Evolutionary conservation across 1,140 invertebrate genomes (phyloP), one percentile per base, ranked within the genome.

Genomic region (Papilio aristodemus): DNA sequence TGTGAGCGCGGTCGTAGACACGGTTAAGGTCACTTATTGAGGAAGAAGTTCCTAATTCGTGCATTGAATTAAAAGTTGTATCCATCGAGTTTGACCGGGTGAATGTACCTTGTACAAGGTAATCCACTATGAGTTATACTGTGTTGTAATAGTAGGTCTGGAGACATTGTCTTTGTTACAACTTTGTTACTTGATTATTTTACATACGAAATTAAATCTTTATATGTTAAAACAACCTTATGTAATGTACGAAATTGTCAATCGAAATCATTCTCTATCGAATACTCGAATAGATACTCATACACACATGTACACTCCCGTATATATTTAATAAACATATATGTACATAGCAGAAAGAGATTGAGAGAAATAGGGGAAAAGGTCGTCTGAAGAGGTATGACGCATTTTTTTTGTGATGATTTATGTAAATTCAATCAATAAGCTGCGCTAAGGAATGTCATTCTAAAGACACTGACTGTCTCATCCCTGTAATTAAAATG

Each of bases 11-110:
- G 43, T 46, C 46, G 17, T 54, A 25, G 46, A 9, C 46, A 25
- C 46, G 46, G 46, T 54, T 54, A 54, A 54, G 46, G 46, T 22
- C 46, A 54, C 46, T 10, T 19, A 19, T 54, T 25, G 19, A 54
- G 46, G 46, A 54, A 54, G 46, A 54, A 54, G 46, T 54, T 54
- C 17, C 46, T 54, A 54, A 54, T 54, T 54, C 46, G 46, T 54
- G 46, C 22, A 54, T 54, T 54, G 46, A 54, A 54, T 54, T 54
- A 54, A 25, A 54, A 22, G 22, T 54, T 54, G 22, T 22, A 17
- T 54, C 27, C 2, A 32, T 32, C 19, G 19, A 2, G 22, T 25
- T 54, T 54, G 46, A 54, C 46, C 46, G 46, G 46, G 46, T 54
- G 46, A 54, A 54, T 22, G 46, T 54, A 13, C 46, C 11, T 54